These are phyloP conservation scores for Seladonia tumulorum DNA, from an alignment of 2,888 invertebrate genomes.

Conservation along the genomic window DNA sequence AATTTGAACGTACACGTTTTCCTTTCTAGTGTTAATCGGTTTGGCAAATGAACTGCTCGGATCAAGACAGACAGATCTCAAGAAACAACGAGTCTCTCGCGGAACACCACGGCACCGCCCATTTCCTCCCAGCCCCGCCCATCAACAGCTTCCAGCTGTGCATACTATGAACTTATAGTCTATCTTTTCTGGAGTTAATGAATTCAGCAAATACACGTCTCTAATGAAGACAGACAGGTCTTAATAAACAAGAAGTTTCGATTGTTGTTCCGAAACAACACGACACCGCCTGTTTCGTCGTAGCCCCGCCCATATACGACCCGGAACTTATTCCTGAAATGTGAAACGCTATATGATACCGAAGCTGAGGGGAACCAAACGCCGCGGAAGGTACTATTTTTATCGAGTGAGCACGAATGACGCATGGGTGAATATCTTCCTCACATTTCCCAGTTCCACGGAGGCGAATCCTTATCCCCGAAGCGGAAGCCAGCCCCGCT, in stretches of 20 bases:
- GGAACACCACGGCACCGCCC: neutral
- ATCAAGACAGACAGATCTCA: neutral
- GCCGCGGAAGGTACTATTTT: neutral
- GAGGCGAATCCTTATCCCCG: neutral
- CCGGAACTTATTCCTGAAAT: neutral
- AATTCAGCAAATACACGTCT: neutral
- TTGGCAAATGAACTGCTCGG: no score
- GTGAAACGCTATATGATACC: neutral
- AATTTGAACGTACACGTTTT: no score
- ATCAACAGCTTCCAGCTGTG: no score
- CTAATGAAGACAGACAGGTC: neutral
- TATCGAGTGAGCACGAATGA: neutral
- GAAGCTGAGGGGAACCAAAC: neutral
- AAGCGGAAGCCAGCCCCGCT: conserved; percentile 1
- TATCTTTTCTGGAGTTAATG: neutral
- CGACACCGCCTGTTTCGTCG: neutral
- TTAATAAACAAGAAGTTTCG: neutral
- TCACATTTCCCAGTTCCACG: neutral
- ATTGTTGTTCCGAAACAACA: no score
- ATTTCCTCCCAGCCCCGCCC: neutral
- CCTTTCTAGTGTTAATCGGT: no score
- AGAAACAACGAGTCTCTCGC: neutral
- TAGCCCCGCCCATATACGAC: neutral
- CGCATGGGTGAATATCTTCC: neutral
- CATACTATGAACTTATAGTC: no score